Evolutionary conservation across 2,113 vertebrate species (phyloP).

Genomic region (Promerops cafer): DNA sequence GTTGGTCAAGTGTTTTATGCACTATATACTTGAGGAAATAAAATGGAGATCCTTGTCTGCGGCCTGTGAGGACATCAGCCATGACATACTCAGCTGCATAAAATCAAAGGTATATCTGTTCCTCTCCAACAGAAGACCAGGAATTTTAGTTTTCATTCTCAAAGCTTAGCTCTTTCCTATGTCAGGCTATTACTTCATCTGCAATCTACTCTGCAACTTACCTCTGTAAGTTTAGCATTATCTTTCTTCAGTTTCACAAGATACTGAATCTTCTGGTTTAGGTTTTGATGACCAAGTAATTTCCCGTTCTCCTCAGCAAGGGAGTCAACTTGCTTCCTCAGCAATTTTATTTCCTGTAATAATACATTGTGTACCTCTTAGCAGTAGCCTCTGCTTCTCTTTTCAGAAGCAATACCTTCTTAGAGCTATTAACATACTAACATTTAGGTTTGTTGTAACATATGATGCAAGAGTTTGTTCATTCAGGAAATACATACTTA

Average conservation of each 20-base stretch:
- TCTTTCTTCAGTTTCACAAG: slow-evolving; percentile 94
- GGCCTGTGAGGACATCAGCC: background rate
- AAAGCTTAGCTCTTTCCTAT: background rate
- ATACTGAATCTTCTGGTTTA: slow-evolving; percentile 94
- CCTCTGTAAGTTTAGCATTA: slow-evolving; percentile 85
- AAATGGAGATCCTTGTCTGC: background rate
- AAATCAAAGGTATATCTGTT: background rate
- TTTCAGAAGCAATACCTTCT: background rate
- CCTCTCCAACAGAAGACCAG: background rate
- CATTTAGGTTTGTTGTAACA: background rate
- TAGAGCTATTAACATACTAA: background rate
- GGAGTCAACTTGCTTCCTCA: slow-evolving; percentile 81
- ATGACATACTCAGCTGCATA: background rate
- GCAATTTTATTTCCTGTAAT: slow-evolving; percentile 81
- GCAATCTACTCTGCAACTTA: slow-evolving; percentile 17
- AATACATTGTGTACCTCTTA: background rate
- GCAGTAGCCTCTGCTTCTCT: background rate
- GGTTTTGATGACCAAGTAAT: slow-evolving; percentile 90
- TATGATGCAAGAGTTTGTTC: background rate
- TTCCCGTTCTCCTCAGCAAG: slow-evolving; percentile 94
- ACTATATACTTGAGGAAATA: background rate
- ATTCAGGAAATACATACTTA: background rate
- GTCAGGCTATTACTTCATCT: background rate
- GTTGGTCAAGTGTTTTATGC: background rate
- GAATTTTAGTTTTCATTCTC: background rate